Conservation (phyloP, 2,888 invertebrate genomes). For the Octodonta nipae region DNA sequence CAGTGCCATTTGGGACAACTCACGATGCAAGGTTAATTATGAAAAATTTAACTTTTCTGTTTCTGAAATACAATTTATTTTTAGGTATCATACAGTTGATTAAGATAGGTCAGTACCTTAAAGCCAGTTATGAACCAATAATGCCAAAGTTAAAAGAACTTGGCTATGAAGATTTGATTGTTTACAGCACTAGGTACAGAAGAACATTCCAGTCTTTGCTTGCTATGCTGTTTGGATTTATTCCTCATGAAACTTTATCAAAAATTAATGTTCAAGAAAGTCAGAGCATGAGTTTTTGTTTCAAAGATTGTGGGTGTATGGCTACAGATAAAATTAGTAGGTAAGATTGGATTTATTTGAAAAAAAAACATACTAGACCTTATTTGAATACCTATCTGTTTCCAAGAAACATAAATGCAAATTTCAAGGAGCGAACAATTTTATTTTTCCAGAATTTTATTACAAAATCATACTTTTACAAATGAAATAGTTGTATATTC, state of each 20-base stretch:
- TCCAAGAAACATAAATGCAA: too few species aligned
- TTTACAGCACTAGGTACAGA: slow-evolving; percentile 72
- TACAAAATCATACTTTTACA: too few species aligned
- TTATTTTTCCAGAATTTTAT: too few species aligned
- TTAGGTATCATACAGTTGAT: slow-evolving; percentile 57
- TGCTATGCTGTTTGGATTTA: slow-evolving; percentile 60
- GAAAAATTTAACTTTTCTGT: slow-evolving; percentile 4
- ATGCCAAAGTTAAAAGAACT: slow-evolving; percentile 37
- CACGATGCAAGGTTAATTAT: slow-evolving; percentile 53
- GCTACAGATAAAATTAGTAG: slow-evolving; percentile 48
- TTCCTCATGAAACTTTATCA: slow-evolving; percentile 52
- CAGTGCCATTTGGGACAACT: slow-evolving; percentile 76
- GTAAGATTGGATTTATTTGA: slow-evolving; percentile 24
- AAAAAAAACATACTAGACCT: slow-evolving; percentile 1
- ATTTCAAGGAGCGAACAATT: too few species aligned
- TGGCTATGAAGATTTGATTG: slow-evolving; percentile 46
- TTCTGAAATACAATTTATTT: too few species aligned
- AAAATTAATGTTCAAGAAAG: slow-evolving; percentile 59
- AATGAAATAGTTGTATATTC: too few species aligned
- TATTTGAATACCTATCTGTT: too few species aligned
- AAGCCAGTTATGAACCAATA: slow-evolving; percentile 41
- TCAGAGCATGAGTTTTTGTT: slow-evolving; percentile 74
- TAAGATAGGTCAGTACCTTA: slow-evolving; percentile 57
- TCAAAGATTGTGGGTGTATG: slow-evolving; percentile 70
- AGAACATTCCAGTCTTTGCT: slow-evolving; percentile 85